Base-by-base conservation (phyloP, 2,888 invertebrate species). In the Trisateles emortualis region DNA sequence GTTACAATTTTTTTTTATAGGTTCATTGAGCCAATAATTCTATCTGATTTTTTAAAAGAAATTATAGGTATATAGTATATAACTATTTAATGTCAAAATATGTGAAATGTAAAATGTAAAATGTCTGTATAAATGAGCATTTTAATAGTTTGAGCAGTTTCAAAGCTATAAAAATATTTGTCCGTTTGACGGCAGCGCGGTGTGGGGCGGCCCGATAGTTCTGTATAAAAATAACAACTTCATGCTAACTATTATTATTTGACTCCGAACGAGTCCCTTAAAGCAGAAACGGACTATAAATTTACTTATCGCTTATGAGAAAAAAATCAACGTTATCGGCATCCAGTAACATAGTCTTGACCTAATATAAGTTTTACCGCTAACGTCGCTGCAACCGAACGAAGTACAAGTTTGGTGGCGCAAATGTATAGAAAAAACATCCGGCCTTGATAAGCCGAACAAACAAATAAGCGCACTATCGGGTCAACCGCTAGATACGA, bases 381-480 rank as follows among this genome's bases (percentile, higher is more conserved):
- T 82, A 79, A 75, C 79, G 80, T 78, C 76, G 84, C 69, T 86
- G 88, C 86, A 87, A 69, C 78, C 78, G 81, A 76, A 78, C 87
- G 83, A 86, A 87, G 84, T 86, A 87, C 83, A 81, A 84, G 77
- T 86, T 86, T 86, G 81, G 84, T 90, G 88, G 86, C 87, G 86
- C 87, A 89, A 88, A 91, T 89, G 82, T 90, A 90, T 88, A 89
- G 85, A 92, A 92, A 91, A 92, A 92, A 92, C 92, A 92, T 92
- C 92, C 92, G 92, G 92, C 86, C 87, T 86, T 90, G 92, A 92
- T 92, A 92, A 92, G 88, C 83, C 79, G 84, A 86, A 88, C 91
- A 89, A 90, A 92, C 90, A 92, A 92, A 91, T 81, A 92, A 90
- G 84, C 86, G 75, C 84, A 87, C 86, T 92, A 92, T 91, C 91